phyloP scores from a whole-genome alignment of 2,113 vertebrate genomes.

The Axis porcinus region DNA sequence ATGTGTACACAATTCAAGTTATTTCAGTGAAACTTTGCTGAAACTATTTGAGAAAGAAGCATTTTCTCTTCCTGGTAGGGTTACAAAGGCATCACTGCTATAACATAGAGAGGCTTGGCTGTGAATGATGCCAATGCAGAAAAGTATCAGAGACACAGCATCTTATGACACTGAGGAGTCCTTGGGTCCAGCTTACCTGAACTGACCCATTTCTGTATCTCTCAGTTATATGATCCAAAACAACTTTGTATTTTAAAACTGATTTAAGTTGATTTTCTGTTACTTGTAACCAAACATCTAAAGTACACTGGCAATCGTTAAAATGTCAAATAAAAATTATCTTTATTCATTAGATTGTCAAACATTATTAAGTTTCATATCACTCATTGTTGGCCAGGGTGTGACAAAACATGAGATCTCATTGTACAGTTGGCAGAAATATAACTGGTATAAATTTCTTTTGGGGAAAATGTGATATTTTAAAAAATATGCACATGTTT shows the following conservation, averaged over 20 bases:
- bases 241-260: not conserved
- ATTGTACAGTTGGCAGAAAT: not conserved
- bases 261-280: not conserved
- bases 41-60: not conserved
- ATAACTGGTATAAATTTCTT: not conserved
- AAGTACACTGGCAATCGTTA: not conserved
- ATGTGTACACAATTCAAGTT: not conserved
- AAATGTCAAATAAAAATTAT: not conserved
- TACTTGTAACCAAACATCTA: not conserved
- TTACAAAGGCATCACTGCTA: not conserved
- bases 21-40: not conserved
- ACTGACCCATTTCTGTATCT: not conserved
- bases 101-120: not conserved
- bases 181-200: not conserved
- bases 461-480: not conserved
- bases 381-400: not conserved
- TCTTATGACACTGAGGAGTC: not conserved
- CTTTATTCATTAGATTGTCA: slow-evolving; percentile 26
- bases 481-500: not conserved
- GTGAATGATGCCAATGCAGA: not conserved
- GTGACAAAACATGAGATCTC: not conserved
- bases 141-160: not conserved
- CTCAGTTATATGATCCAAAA: not conserved
- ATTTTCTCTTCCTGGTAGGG: not conserved
- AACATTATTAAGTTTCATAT: not conserved